These are phyloP conservation scores for Solea solea DNA, from an alignment of 2,113 vertebrate species.

Conservation along the genomic window DNA sequence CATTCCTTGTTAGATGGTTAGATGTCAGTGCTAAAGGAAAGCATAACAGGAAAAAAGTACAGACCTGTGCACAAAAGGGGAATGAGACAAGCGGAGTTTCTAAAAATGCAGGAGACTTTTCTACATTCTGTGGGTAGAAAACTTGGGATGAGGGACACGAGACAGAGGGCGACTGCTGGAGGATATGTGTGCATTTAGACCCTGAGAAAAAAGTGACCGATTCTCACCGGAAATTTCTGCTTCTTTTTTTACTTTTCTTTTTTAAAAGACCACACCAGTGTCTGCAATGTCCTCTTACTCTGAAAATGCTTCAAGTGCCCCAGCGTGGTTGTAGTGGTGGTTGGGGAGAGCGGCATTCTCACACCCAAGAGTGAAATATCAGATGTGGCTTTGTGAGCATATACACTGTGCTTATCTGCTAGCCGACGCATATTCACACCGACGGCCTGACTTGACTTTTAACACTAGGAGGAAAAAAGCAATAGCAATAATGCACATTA, in stretches of 20 bases:
- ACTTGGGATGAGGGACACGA: conserved; percentile 50
- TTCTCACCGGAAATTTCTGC: conserved; percentile 60
- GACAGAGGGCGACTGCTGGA: conserved; percentile 71
- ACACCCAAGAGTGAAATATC: conserved; percentile 67
- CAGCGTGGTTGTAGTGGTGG: conserved; percentile 17
- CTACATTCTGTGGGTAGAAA: conserved; percentile 53
- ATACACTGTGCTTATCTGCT: conserved; percentile 64
- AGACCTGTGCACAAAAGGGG: conserved; percentile 66
- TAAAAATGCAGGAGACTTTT: conserved; percentile 56
- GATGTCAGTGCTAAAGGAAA: conserved; percentile 76
- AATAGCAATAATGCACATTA: conserved; percentile 25
- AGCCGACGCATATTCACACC: conserved; percentile 33
- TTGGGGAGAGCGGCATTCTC: conserved; percentile 33
- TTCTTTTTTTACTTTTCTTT: conserved; percentile 31
- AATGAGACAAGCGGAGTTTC: conserved; percentile 30
- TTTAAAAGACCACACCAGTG: conserved; percentile 64
- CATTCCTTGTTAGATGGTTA: conserved; percentile 79
- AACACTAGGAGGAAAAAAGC: conserved; percentile 15
- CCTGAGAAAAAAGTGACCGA: conserved; percentile 84
- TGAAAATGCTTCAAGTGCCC: conserved; percentile 39
- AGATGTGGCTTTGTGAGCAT: conserved; percentile 59
- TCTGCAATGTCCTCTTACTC: conserved; percentile 33
- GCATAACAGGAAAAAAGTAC: conserved; percentile 35
- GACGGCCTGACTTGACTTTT: conserved; percentile 26
- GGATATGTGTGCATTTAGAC: conserved; percentile 82